Evolutionary conservation across 2,113 vertebrate genomes (phyloP).

Genomic region (Antechinus flavipes): DNA sequence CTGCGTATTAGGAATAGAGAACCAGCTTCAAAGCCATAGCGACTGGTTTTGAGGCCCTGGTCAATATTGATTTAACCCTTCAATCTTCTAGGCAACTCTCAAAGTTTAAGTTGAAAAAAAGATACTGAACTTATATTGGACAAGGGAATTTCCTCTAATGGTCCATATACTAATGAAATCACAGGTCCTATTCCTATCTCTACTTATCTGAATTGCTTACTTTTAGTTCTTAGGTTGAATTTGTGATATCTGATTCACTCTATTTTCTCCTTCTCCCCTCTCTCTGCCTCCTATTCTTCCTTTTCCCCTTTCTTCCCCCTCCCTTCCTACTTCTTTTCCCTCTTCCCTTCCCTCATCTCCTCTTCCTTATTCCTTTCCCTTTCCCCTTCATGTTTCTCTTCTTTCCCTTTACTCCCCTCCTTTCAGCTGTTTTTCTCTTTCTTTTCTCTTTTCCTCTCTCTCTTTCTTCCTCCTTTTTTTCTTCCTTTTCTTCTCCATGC

Average conservation of each 20-base stretch:
- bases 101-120: neutral
- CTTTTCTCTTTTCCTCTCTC: too few relatives aligned
- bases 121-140: neutral
- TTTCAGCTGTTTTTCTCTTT: too few relatives aligned
- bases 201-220: neutral
- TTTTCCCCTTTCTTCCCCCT: neutral
- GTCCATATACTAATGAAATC: neutral
- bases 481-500: too few relatives aligned
- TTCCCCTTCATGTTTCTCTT: too few relatives aligned
- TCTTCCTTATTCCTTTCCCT: neutral
- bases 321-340: neutral
- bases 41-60: neutral
- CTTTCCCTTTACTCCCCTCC: too few relatives aligned
- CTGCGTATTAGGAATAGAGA: neutral
- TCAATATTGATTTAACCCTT: neutral
- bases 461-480: too few relatives aligned
- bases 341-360: neutral
- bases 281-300: neutral
- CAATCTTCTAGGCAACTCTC: neutral
- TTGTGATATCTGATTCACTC: conserved; percentile 8
- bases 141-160: neutral
- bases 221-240: conserved; percentile 24
- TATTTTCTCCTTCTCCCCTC: neutral
- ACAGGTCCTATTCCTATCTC: neutral
- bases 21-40: neutral